A percentile compares a stretch with the other conserved stretches of the same genome.
phyloP scores from a whole-genome alignment of 2,888 invertebrate genomes.

The Pollenia griseotomentosa region DNA sequence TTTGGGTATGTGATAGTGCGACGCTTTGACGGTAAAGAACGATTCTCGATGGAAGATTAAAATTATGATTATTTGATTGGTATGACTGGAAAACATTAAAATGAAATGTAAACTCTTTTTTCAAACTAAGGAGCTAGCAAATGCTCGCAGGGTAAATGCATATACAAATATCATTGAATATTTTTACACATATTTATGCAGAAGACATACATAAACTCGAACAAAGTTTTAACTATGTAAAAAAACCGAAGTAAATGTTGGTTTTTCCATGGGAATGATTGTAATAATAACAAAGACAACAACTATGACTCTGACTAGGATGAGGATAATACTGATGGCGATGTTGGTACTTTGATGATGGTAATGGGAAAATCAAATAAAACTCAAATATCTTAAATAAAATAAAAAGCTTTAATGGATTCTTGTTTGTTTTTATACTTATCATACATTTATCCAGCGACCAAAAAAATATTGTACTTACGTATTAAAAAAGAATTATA shows the following conservation, averaged over 20 bases:
- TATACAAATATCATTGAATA: background rate
- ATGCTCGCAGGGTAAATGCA: background rate
- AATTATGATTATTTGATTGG: no score
- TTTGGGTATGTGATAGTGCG: no score
- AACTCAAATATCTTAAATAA: slow-evolving; percentile 50
- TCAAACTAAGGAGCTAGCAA: background rate
- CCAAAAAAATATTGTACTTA: no score
- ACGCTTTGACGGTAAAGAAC: no score
- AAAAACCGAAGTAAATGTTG: slow-evolving; percentile 53
- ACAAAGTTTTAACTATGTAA: background rate
- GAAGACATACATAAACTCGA: background rate
- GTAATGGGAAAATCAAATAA: slow-evolving; percentile 55
- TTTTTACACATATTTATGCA: slow-evolving; percentile 18
- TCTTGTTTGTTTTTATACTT: slow-evolving; percentile 44
- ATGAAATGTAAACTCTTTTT: background rate
- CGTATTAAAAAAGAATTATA: no score
- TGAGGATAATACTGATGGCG: slow-evolving; percentile 20
- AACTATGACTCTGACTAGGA: background rate
- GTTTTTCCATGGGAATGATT: slow-evolving; percentile 41
- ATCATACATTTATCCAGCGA: no score
- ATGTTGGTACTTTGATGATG: slow-evolving; percentile 34
- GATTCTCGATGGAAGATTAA: no score
- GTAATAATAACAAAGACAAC: slow-evolving; percentile 38
- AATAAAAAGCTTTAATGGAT: slow-evolving; percentile 65
- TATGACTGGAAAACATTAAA: no score